Conservation (phyloP, 1,140 invertebrate genomes). For the Zaprionus inermis region DNA sequence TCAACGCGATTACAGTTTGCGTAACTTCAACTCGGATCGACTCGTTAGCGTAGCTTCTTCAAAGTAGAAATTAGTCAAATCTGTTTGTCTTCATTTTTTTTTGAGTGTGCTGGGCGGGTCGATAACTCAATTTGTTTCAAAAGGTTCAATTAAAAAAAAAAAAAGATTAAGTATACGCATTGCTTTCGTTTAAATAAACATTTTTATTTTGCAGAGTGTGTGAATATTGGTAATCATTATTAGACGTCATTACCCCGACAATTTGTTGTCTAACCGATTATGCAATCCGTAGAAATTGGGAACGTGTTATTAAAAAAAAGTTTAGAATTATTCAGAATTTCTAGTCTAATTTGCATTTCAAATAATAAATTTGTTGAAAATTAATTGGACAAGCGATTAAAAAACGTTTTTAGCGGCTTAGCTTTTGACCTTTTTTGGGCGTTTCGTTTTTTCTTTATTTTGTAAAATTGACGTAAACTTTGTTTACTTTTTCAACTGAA, state of each 20-base stretch:
- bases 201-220: not conserved
- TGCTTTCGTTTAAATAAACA: not conserved
- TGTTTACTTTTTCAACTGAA: not conserved
- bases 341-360: not conserved
- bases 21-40: not conserved
- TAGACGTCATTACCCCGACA: not conserved
- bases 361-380: not conserved
- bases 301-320: not conserved
- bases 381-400: slow-evolving; percentile 5
- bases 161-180: not conserved
- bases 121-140: slow-evolving; percentile 1
- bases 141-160: not conserved
- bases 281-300: not conserved
- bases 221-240: not conserved
- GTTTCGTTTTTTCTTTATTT: too few species aligned
- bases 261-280: not conserved
- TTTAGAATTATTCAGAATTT: not conserved
- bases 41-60: slow-evolving; percentile 14
- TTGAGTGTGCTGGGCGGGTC: not conserved
- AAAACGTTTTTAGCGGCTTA: not conserved
- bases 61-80: slow-evolving; percentile 2
- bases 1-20: slow-evolving; percentile 15
- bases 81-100: not conserved
- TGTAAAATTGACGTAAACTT: not conserved
- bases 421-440: not conserved